Conservation (phyloP, 2,113 vertebrate genomes). For the Notothenia rossii region DNA sequence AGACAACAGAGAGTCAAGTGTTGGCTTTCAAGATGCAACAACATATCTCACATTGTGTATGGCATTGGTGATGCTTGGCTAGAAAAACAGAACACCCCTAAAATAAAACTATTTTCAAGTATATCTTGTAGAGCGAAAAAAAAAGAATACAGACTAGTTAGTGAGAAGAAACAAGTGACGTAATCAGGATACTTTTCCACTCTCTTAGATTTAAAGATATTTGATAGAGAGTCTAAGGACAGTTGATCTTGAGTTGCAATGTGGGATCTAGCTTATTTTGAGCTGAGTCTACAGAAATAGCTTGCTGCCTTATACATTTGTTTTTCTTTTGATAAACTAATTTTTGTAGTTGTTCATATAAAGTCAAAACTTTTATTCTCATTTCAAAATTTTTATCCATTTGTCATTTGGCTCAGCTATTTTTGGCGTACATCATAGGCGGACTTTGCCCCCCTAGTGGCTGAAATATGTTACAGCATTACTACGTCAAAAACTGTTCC, state of each 20-base stretch:
- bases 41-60: not conserved
- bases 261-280: not conserved
- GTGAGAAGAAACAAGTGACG: not conserved
- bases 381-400: not conserved
- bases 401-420: not conserved
- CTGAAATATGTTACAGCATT: too few relatives aligned
- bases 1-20: conserved; percentile 21
- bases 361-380: not conserved
- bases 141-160: not conserved
- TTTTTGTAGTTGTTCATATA: not conserved
- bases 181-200: not conserved
- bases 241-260: not conserved
- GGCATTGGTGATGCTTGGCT: not conserved
- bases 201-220: not conserved
- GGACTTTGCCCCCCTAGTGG: too few relatives aligned
- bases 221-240: not conserved
- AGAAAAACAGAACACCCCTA: not conserved
- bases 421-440: not conserved
- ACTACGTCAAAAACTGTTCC: too few relatives aligned
- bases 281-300: not conserved
- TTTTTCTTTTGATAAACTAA: not conserved
- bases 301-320: not conserved
- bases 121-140: not conserved
- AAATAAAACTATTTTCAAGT: conserved; percentile 8
- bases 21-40: not conserved